Evolutionary conservation across 2,888 invertebrate genomes (phyloP).

Genomic region (Limnephilus auricula): DNA sequence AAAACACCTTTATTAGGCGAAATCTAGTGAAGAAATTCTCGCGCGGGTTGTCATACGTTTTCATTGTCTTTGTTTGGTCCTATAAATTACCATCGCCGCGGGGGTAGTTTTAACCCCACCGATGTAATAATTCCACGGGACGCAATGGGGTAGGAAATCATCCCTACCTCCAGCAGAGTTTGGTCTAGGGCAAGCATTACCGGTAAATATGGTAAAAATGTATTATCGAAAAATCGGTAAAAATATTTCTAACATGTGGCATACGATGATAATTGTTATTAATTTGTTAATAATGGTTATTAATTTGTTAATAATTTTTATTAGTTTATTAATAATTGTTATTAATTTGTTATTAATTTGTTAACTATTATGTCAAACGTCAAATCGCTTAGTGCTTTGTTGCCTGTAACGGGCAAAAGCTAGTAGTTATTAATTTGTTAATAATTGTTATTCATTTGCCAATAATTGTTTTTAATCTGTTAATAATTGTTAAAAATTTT

Average conservation of each 20-base stretch:
- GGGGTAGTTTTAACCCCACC: constrained; percentile 48
- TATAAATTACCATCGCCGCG: constrained; percentile 46
- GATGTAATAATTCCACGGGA: constrained; percentile 49
- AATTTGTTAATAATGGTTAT: too few relatives aligned
- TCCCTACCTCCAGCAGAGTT: constrained; percentile 22
- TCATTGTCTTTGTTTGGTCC: constrained; percentile 35
- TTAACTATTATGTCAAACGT: too few relatives aligned
- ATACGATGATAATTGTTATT: not conserved
- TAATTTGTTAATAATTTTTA: too few relatives aligned
- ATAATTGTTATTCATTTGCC: too few relatives aligned
- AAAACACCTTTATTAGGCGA: not conserved
- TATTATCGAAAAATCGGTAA: not conserved
- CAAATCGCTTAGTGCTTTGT: too few relatives aligned
- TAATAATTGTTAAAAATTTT: too few relatives aligned
- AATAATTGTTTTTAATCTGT: too few relatives aligned
- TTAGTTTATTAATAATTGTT: too few relatives aligned
- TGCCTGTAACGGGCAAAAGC: too few relatives aligned
- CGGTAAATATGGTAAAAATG: not conserved
- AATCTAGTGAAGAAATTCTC: constrained; percentile 6
- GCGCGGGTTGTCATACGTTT: constrained; percentile 24
- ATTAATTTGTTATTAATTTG: too few relatives aligned
- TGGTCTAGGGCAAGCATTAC: not conserved
- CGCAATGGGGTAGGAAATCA: not conserved
- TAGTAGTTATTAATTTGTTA: too few relatives aligned
- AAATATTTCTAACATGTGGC: not conserved